These are phyloP conservation scores for Calycopis cecrops DNA, from an alignment of 1,140 invertebrate genomes.

Conservation along the genomic window DNA sequence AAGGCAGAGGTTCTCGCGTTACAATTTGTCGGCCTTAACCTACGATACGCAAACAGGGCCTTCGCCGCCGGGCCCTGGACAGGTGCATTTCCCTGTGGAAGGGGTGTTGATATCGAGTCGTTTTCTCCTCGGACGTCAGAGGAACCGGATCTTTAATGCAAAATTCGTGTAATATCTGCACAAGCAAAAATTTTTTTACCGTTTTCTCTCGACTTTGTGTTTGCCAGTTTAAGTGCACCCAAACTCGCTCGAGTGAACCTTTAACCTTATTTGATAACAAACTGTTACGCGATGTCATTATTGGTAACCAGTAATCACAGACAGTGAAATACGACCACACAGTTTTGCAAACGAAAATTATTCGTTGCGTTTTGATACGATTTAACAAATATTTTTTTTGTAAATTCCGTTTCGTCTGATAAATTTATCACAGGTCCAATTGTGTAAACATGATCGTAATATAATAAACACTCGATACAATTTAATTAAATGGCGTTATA, in stretches of 20 bases:
- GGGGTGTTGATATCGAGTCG: slow-evolving; percentile 25
- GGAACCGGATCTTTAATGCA: slow-evolving; percentile 44
- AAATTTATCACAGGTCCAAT: slow-evolving; percentile 14
- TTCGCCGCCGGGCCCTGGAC: slow-evolving; percentile 23
- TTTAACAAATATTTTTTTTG: not conserved
- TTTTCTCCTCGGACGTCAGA: slow-evolving; percentile 55
- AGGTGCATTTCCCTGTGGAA: slow-evolving; percentile 51
- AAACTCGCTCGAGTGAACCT: not conserved
- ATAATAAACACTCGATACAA: not conserved
- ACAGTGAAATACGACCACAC: slow-evolving; percentile 24
- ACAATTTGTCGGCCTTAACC: slow-evolving; percentile 38
- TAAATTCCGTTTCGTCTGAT: not conserved
- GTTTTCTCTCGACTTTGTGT: slow-evolving; percentile 37
- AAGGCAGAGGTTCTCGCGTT: slow-evolving; percentile 13
- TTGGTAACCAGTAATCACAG: slow-evolving; percentile 23
- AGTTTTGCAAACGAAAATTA: slow-evolving; percentile 26
- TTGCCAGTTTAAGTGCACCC: not conserved
- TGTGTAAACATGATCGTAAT: slow-evolving; percentile 22
- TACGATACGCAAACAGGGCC: slow-evolving; percentile 36
- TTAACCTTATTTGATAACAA: slow-evolving; percentile 20
- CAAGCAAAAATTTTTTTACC: slow-evolving; percentile 42
- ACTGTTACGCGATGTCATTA: slow-evolving; percentile 14
- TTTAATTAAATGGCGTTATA: too few relatives aligned
- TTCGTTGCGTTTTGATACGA: slow-evolving; percentile 6
- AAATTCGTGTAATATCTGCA: slow-evolving; percentile 59